Conservation (phyloP, 2,113 vertebrate species). For the Notechis scutatus region DNA sequence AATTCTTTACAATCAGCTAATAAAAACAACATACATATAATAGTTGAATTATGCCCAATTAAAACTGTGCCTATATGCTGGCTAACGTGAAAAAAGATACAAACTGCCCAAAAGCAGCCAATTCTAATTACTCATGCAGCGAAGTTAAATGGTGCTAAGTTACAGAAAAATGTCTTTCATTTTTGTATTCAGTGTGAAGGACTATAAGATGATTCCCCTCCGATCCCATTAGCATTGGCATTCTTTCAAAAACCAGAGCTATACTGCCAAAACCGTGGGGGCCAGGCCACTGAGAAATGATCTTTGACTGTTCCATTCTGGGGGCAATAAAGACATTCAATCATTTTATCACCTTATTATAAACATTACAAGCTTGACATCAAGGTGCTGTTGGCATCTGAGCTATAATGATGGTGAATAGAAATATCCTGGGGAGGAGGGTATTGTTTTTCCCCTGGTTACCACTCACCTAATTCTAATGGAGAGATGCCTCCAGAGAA, state of each 20-base stretch:
- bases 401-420: not conserved
- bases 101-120: not conserved
- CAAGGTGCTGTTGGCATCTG: not conserved
- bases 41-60: not conserved
- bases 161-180: not conserved
- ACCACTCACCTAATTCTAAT: not conserved
- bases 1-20: not conserved
- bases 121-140: not conserved
- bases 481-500: not conserved
- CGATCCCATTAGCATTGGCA: not conserved
- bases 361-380: not conserved
- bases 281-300: not conserved
- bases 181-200: not conserved
- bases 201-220: not conserved
- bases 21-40: not conserved
- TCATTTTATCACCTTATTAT: not conserved
- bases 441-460: not conserved
- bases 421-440: not conserved
- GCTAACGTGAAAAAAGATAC: not conserved
- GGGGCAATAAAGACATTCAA: not conserved
- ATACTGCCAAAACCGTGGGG: not conserved
- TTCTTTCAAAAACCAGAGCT: not conserved
- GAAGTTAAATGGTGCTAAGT: not conserved
- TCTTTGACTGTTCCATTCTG: not conserved
- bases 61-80: not conserved